Base-by-base conservation (phyloP, 2,113 vertebrate genomes). In the Rhinoptilus africanus region DNA sequence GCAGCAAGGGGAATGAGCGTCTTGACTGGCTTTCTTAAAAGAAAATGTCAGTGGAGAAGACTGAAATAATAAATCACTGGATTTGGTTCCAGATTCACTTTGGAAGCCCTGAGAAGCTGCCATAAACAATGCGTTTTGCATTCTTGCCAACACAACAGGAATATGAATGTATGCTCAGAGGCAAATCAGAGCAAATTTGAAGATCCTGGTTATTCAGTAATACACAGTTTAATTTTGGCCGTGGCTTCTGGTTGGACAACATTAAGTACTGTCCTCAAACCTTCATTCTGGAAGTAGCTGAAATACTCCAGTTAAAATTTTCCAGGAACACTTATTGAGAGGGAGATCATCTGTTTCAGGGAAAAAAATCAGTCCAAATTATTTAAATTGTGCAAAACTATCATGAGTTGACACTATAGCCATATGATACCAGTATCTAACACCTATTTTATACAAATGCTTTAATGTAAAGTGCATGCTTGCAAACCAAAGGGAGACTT, bases 131-230 rank as follows among this genome's bases (percentile, higher is more conserved):
- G 8, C 30, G 7, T 48, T 81, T 66, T 5, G 24, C 17, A 63
- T 1, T 0, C 11, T 57, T 74, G 32, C 50, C 71, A 81, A 71
- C 9, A 48, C 0, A 0, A 34, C 32, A 67, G 47, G 21, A 63
- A 10, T 48, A 74, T 8, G 32, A 64, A 41, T 6, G 18, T 60
- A 23, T 8, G 4, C 50, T 43, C 5, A 51, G n/a, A 45, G 14
- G 18, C 60, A 74, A 66, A 67, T 10, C 22, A 73, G 26, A 74
- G 24, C 23, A 57, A 67, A 85, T 50, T 8, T 57, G 10, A 90
- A 64, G 51, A 82, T 11, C 22, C 30, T 82, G 35, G 16, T 63
- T 54, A 50, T 35, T 51, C 8, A 34, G 20, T 26, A 72, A 59
- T 9, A 68, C 7, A 57, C 5, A 75, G 32, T 28, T 92, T 54